Percentiles rank a stretch among this genome's conserved stretches.
These are phyloP conservation scores for Oophaga pumilio DNA, from an alignment of 2,113 vertebrate genomes.

Conservation along the genomic window DNA sequence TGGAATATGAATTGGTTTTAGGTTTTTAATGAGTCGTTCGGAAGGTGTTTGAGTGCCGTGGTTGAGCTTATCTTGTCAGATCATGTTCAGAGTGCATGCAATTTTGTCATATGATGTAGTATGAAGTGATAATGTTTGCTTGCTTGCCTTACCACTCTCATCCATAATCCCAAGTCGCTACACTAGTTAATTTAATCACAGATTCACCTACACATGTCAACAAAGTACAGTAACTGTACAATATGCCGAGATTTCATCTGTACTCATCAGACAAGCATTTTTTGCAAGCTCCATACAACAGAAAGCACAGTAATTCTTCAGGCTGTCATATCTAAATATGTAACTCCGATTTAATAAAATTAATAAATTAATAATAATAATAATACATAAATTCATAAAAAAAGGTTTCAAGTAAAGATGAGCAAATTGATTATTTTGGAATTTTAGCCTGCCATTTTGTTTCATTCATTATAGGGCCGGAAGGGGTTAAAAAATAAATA, in stretches of 20 bases:
- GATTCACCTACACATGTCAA: constrained; percentile 17
- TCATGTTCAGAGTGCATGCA: neutral
- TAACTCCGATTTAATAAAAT: too few species aligned
- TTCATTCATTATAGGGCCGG: too few species aligned
- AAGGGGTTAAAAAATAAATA: too few species aligned
- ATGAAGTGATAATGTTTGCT: constrained; percentile 12
- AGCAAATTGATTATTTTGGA: too few species aligned
- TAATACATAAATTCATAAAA: too few species aligned
- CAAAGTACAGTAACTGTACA: neutral
- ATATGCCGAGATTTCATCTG: neutral
- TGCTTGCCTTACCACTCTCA: neutral
- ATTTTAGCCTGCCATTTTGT: too few species aligned
- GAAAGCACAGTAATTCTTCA: too few species aligned
- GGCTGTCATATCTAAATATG: neutral
- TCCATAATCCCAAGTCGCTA: neutral
- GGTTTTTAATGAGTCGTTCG: constrained; percentile 46
- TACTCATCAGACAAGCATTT: neutral
- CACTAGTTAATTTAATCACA: neutral
- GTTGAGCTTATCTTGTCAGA: neutral
- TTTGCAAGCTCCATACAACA: too few species aligned
- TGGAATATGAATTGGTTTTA: constrained; percentile 22
- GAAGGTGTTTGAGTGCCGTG: constrained; percentile 38
- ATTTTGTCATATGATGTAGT: constrained; percentile 26
- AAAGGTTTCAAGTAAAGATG: too few species aligned
- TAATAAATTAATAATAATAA: too few species aligned